Conservation (phyloP, 2,113 vertebrate genomes). For the Peromyscus polionotus region DNA sequence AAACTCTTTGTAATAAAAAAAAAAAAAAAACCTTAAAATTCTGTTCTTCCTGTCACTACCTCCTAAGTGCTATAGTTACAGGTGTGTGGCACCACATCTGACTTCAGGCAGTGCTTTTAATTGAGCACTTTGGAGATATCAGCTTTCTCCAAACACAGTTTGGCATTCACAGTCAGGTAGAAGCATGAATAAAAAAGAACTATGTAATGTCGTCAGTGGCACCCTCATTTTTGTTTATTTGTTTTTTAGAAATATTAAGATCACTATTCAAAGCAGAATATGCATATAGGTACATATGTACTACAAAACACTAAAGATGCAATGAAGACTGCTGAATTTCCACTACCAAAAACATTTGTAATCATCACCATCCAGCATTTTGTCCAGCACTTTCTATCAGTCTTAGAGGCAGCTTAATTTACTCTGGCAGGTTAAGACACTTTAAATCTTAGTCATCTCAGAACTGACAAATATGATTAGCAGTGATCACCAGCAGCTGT, state of each 20-base stretch:
- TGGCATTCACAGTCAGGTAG: background rate
- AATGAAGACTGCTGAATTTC: background rate
- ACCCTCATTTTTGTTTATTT: background rate
- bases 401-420: conserved; percentile 6
- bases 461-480: background rate
- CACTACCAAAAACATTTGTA: background rate
- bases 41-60: too few species aligned
- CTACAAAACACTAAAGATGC: background rate
- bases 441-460: conserved; percentile 30
- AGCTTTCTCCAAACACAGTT: background rate
- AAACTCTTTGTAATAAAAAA: background rate
- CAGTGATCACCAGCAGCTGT: background rate
- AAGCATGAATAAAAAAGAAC: conserved; percentile 16
- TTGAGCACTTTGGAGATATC: background rate
- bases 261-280: conserved; percentile 15
- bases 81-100: background rate
- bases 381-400: background rate
- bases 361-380: background rate
- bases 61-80: background rate
- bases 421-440: conserved; percentile 27
- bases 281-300: background rate
- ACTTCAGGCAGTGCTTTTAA: background rate
- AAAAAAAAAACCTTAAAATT: background rate
- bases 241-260: background rate
- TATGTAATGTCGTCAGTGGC: background rate